Percentiles rank a stretch among this genome's conserved stretches.
Evolutionary conservation across 2,113 vertebrate genomes (phyloP).

Genomic region (Rallus limicola): DNA sequence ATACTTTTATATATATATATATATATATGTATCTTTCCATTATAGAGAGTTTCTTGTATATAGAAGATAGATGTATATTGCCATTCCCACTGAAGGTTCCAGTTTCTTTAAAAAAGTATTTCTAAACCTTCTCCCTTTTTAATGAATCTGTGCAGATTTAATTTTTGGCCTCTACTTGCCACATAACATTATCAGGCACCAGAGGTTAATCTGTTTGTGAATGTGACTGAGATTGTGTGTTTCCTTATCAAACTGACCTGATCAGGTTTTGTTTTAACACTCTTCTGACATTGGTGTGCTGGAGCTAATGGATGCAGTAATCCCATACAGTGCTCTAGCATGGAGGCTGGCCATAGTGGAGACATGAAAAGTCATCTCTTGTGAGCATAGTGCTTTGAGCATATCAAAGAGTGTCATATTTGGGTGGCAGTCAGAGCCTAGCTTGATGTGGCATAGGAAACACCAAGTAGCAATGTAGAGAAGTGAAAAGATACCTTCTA

Average conservation of each 20-base stretch:
- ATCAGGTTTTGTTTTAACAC: neutral
- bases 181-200: neutral
- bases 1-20: no score
- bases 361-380: neutral
- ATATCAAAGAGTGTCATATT: neutral
- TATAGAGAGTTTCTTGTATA: neutral
- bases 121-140: neutral
- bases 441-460: neutral
- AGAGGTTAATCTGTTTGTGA: neutral
- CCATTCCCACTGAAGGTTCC: neutral
- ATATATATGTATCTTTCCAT: rapidly evolving
- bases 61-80: neutral
- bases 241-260: neutral
- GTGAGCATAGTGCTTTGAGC: neutral
- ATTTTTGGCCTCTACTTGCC: neutral
- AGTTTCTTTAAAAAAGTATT: neutral
- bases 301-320: neutral
- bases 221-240: neutral
- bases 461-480: neutral
- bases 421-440: neutral
- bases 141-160: neutral
- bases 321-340: neutral
- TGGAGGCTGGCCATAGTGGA: neutral
- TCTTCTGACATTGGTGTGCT: neutral
- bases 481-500: neutral